Evolutionary conservation across 2,888 invertebrate species (phyloP), one percentile per base, ranked within the genome.

Genomic region (Xestoiulus laeticollis): DNA sequence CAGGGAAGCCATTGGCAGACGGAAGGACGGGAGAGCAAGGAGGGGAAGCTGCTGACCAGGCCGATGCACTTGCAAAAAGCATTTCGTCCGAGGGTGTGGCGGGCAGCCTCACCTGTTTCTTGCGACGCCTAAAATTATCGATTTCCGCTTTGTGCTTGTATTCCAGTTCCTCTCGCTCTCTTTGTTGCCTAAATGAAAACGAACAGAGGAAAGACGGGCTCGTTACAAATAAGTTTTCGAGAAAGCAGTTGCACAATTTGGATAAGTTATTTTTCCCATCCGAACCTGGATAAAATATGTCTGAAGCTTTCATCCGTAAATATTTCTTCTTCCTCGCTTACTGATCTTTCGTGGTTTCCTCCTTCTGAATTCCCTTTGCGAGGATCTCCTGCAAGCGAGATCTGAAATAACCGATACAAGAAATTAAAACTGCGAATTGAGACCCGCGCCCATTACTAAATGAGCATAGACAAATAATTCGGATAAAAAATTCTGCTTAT

Each of bases 141-240:
- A 91, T 90, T 87, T 92, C 92, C 85, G 91, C 90, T 22, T 90
- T 92, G 90, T 94, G 94, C 89, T 93, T 92, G 88, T 92, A 91
- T 89, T 93, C 93, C 89, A 94, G 91, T 89, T 93, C 93, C 90
- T 94, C 93, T 89, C 93, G 90, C 91, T 94, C 94, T 89, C 92
- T 92, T 90, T 93, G 93, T 90, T 94, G 94, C 90, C 91, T 91
- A 84, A 33, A 38, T 12, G 44, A 26, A 59, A 22, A 22, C 59
- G 44, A 12, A 2, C 44, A 44, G 8, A 59, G 22, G 59, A 12
- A 59, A 59, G n/a, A n/a, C n/a, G n/a, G n/a, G n/a, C n/a, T n/a
- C n/a, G n/a, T n/a, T n/a, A n/a, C n/a, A n/a, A n/a, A n/a, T n/a
- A n/a, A n/a, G n/a, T n/a, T n/a, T n/a, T n/a, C n/a, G n/a, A n/a